phyloP scores from a whole-genome alignment of 2,113 vertebrate genomes.

The Pituophis catenifer region DNA sequence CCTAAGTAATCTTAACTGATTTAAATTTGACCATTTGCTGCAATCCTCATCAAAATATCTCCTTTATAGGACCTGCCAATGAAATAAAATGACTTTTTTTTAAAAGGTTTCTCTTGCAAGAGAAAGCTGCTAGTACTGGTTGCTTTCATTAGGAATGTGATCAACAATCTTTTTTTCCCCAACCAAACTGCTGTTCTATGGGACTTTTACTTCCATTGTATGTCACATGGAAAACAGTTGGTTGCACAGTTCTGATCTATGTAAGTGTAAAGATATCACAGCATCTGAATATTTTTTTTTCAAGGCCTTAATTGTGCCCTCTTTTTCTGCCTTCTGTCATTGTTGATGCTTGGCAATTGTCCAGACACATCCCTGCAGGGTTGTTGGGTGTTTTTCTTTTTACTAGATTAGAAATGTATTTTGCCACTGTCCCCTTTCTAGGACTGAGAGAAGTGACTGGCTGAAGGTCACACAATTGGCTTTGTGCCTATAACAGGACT shows the following conservation, averaged over 20 bases:
- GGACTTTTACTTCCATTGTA: background rate
- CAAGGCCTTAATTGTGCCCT: background rate
- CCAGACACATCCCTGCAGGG: background rate
- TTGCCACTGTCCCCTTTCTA: background rate
- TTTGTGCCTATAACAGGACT: background rate
- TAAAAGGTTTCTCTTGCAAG: background rate
- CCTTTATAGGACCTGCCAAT: background rate
- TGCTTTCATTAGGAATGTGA: background rate
- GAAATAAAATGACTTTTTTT: background rate
- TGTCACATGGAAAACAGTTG: background rate
- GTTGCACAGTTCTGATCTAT: background rate
- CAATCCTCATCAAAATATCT: background rate
- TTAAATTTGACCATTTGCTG: background rate
- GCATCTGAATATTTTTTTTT: background rate
- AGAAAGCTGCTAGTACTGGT: background rate
- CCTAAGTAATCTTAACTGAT: background rate
- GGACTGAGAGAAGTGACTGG: background rate
- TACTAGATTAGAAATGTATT: background rate
- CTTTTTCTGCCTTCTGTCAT: background rate
- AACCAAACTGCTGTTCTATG: background rate
- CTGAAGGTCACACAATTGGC: background rate
- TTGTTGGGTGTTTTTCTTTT: background rate
- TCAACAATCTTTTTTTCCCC: background rate
- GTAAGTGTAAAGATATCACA: background rate
- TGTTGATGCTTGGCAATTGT: background rate